A percentile compares a stretch with the other conserved stretches of the same genome.
Evolutionary conservation across 2,888 invertebrate species (phyloP).

Genomic region (Himalopsyche tibetana): DNA sequence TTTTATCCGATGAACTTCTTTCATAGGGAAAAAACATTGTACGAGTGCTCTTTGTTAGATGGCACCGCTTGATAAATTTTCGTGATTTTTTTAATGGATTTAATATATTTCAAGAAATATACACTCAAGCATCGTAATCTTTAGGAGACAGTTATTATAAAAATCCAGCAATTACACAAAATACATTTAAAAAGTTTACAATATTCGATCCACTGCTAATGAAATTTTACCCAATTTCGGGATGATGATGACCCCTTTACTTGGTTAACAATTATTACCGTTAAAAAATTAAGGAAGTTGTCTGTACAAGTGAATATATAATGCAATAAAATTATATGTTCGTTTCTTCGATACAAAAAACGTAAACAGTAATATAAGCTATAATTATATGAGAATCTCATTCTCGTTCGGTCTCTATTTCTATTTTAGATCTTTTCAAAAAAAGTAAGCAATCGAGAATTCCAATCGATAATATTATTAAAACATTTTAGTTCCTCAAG

Average conservation of each 20-base stretch:
- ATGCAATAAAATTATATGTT: conserved; percentile 1
- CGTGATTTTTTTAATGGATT: neutral
- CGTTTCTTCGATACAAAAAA: conserved; percentile 34
- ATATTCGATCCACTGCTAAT: neutral
- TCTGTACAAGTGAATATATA: conserved; percentile 17
- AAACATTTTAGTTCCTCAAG: conserved; percentile 24
- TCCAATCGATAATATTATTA: conserved; percentile 27
- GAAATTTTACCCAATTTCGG: neutral
- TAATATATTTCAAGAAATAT: neutral
- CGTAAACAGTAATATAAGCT: conserved; percentile 38
- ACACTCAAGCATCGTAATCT: neutral
- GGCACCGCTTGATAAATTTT: conserved; percentile 2
- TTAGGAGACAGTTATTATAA: neutral
- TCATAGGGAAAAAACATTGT: neutral
- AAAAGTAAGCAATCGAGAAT: conserved; percentile 31
- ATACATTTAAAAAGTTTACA: neutral
- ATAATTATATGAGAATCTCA: conserved; percentile 27
- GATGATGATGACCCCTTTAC: neutral
- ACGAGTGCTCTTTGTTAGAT: neutral
- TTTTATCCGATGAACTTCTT: neutral
- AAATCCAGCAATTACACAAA: conserved; percentile 27
- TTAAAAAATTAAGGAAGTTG: conserved; percentile 32
- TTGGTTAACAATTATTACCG: neutral
- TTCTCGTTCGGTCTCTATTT: conserved; percentile 5
- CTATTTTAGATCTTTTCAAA: conserved; percentile 21